Evolutionary conservation across 2,797 vertebrate species (phyloP), one percentile per base, ranked within the genome.

Genomic region (Xiphorhynchus erythropygius): DNA sequence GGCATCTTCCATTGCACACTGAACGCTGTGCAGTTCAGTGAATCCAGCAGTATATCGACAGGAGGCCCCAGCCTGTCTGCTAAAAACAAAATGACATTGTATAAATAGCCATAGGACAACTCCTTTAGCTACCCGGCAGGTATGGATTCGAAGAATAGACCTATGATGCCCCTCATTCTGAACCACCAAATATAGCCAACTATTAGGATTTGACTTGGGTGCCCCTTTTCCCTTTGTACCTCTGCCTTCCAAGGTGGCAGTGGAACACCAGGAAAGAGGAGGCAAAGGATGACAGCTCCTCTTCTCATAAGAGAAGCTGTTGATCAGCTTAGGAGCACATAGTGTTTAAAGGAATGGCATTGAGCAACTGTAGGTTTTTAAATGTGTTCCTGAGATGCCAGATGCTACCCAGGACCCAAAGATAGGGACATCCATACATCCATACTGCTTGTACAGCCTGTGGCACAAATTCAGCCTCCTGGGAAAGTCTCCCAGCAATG

Each of bases 1-100:
- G 99, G 99, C 98, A 99, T 99, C 94, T 98, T 99, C 99, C 99
- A 99, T 82, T 98, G 98, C 55, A 99, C 97, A 1, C 98, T 98
- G 94, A 99, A 98, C 0, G 99, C 98, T 3, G 99, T 99, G 89
- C 99, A 99, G 98, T 99, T 99, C 94, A 99, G 50, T 2, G 98
- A 98, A 49, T 98, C 98, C 97, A 99, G 96, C 91, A 98, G 96
- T 84, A 99, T 98, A 89, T 99, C 98, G 5, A 98, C 91, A 22
- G 99, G 99, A 79, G 99, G 98, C 62, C 98, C 99, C 95, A 99
- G 88, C 28, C 98, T 98, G 91, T 99, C 99, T 99, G 97, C 76
- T 95, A 9, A 92, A 95, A 96, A 91, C 15, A 94, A 95, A 97
- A 94, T 7, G 6, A 87, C 15, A 83, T 3, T 28, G 37, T 14